Base-by-base conservation (phyloP, 2,113 vertebrate species). In the Alouatta palliata region DNA sequence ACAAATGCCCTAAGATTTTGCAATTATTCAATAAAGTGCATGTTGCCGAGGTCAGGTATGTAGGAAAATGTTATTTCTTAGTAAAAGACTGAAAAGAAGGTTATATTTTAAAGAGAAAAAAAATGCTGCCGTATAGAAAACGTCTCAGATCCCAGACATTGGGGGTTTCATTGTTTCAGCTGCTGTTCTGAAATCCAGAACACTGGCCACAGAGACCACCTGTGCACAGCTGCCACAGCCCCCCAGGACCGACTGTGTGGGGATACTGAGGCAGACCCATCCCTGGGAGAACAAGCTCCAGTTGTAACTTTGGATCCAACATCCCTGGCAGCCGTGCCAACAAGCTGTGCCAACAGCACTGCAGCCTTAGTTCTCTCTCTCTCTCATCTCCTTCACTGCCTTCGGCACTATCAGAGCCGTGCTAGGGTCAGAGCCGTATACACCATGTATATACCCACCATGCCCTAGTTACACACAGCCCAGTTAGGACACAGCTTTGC, bases 1-100 rank as follows among this genome's bases (percentile, higher is more conserved):
- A n/a, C 2, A n/a, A 23, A 54, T 0, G 9, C 9, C 21, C 3
- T 13, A 19, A 30, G 5, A 23, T 27, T 54, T 12, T 12, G 45
- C 8, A 37, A 37, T 80, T 80, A 12, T 45, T 54, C 20, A 2
- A 9, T 23, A 6, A 13, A 25, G 32, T 8, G 11, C 35, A 4
- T 23, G 19, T 23, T 37, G 20, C 49, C 37, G 49, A 37, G 32
- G 77, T n/a, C 77, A 80, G 20, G 6, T 20, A 12, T 37, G 14
- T n/a, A 21, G 3, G 47, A 16, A 17, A 71, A 87, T 6, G n/a
- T 12, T 54, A 19, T 37, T 87, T 87, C 52, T 87, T 40, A 54
- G n/a, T 25, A 30, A 71, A 71, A 54, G 35, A 54, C 49, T 27
- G 2, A 2, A 20, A 13, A 30, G 7, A 7, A 16, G 14, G 47